phyloP scores from a whole-genome alignment of 2,888 invertebrate genomes.

The Nomada goodeniana region DNA sequence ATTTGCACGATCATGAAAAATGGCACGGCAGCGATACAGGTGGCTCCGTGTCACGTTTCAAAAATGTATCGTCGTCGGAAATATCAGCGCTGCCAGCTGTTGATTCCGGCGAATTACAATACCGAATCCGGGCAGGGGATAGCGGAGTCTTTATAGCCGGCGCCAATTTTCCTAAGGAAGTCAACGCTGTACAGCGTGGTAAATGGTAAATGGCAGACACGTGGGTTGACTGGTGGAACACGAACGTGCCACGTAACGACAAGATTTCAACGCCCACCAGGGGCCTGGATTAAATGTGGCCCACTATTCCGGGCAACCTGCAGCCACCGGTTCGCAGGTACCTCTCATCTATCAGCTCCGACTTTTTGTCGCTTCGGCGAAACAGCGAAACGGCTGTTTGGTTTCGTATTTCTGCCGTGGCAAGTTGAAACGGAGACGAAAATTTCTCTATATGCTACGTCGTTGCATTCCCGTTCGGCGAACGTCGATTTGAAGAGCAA shows the following conservation, averaged over 20 bases:
- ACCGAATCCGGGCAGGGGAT: conserved; percentile 7
- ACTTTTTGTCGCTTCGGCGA: not conserved
- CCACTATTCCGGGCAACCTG: conserved; percentile 24
- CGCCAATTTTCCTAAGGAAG: conserved; percentile 52
- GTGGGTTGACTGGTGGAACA: conserved; percentile 54
- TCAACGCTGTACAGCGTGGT: conserved; percentile 3
- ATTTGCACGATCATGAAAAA: not conserved
- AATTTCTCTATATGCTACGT: conserved; percentile 1
- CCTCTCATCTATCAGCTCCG: conserved; percentile 17
- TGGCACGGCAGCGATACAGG: no score
- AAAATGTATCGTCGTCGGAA: conserved; percentile 38
- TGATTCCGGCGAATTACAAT: conserved; percentile 18
- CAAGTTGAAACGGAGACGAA: conserved; percentile 3
- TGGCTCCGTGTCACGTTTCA: conserved; percentile 22
- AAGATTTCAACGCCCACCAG: conserved; percentile 55
- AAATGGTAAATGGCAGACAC: conserved; percentile 57
- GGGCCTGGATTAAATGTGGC: conserved; percentile 45
- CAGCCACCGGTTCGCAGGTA: conserved; percentile 25
- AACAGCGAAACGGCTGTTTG: not conserved
- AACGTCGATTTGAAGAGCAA: no score
- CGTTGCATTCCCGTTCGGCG: no score
- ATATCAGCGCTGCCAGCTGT: conserved; percentile 29
- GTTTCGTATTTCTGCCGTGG: not conserved
- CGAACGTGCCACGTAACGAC: conserved; percentile 58
- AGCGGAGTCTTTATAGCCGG: conserved; percentile 32